Percentiles rank a stretch among this genome's conserved stretches.
phyloP scores from a whole-genome alignment of 23 tunicate species.

The Aplidium turbinatum region DNA sequence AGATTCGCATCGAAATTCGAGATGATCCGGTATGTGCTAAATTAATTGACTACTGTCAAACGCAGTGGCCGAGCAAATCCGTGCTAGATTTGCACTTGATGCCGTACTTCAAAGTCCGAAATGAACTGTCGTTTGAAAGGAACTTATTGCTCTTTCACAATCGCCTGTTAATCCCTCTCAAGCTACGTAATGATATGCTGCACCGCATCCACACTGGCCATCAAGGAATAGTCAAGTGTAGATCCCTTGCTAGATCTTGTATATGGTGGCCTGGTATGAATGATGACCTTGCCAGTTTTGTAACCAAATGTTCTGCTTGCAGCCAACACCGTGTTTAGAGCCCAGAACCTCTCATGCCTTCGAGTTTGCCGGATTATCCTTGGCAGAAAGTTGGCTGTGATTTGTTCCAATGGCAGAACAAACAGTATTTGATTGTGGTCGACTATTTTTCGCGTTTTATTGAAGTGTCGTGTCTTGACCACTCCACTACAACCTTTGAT shows the following conservation, averaged over 20 bases:
- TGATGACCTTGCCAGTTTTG: slow-evolving; percentile 28
- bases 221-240: slow-evolving; percentile 31
- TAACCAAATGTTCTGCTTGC: slow-evolving; percentile 13
- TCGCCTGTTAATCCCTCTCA: slow-evolving; percentile 10
- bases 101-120: background rate
- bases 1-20: background rate
- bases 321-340: background rate
- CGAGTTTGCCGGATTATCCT: slow-evolving; percentile 13
- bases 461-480: slow-evolving; percentile 1
- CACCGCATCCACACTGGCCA: slow-evolving; percentile 25
- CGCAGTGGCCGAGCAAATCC: slow-evolving; percentile 8
- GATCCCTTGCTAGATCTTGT: background rate
- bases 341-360: slow-evolving; percentile 1
- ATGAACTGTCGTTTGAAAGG: background rate
- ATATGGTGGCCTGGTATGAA: slow-evolving; percentile 29
- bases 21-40: background rate
- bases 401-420: slow-evolving; percentile 4
- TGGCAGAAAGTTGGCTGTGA: slow-evolving; percentile 18
- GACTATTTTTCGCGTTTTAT: slow-evolving; percentile 22
- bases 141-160: background rate
- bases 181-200: background rate
- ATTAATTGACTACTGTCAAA: slow-evolving; percentile 13
- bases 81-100: background rate
- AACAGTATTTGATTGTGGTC: slow-evolving; percentile 16
- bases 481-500: slow-evolving; percentile 3